Evolutionary conservation across 2,888 invertebrate species (phyloP).

Genomic region (Vesta saturnalis): DNA sequence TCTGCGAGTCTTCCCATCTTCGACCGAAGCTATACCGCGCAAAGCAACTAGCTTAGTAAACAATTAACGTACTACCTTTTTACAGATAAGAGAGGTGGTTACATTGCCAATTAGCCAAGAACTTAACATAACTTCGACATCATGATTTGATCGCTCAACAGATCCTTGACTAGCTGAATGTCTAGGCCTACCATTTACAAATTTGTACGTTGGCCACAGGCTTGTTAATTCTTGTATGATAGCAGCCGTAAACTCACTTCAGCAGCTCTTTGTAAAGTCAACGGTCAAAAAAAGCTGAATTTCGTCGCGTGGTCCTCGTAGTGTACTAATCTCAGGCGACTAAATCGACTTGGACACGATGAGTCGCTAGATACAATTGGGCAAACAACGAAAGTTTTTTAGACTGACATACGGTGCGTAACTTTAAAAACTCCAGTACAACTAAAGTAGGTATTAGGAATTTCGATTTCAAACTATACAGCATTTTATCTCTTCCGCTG

Average conservation of each 20-base stretch:
- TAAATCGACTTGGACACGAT: constrained; percentile 34
- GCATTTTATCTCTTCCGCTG: constrained; percentile 41
- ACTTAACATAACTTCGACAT: no score
- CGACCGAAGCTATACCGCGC: no score
- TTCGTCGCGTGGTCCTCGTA: constrained; percentile 9
- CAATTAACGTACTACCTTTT: no score
- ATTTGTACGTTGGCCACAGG: constrained; percentile 34
- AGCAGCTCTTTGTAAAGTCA: constrained; percentile 30
- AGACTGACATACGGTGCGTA: constrained; percentile 30
- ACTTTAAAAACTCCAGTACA: constrained; percentile 35
- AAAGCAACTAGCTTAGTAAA: no score
- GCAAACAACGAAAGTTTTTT: constrained; percentile 24
- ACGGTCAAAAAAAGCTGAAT: constrained; percentile 27
- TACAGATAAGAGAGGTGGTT: no score
- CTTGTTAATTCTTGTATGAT: constrained; percentile 19
- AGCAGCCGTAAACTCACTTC: constrained; percentile 27
- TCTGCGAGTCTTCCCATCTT: no score
- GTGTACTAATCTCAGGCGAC: constrained; percentile 26
- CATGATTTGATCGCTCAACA: no score
- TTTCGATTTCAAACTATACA: constrained; percentile 18
- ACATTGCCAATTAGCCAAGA: no score
- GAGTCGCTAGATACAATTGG: constrained; percentile 34
- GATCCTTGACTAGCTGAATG: neutral
- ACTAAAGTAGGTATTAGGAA: constrained; percentile 14
- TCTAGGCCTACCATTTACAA: constrained; percentile 27